Base-by-base conservation (phyloP, 2,113 vertebrate species). In the Drymodes brunneopygia region DNA sequence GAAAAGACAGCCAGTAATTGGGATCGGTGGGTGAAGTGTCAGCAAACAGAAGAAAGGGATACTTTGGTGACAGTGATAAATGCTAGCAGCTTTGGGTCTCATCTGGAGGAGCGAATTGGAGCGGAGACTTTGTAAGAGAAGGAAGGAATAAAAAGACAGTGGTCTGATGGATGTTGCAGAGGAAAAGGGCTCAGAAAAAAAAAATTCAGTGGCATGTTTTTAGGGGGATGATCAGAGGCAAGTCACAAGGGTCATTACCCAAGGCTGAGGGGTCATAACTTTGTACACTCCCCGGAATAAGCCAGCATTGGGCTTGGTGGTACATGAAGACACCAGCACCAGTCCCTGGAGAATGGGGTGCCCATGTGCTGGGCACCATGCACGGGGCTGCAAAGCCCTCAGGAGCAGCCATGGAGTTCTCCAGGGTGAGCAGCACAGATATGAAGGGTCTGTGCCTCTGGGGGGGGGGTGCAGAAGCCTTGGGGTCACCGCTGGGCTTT, bases 31-130 rank as follows among this genome's bases (percentile, higher is more conserved):
- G 90, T 94, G 92, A 97, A 94, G 95, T 95, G 94, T 96, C 93
- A 97, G 93, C 92, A 92, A 95, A 95, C 93, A 95, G 96, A 91
- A 91, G 94, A 94, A 95, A 90, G 82, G 94, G 92, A 96, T 95
- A 96, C 90, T 88, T 92, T 93, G 88, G 86, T 96, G 94, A 95
- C 96, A 95, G 88, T 97, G 96, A 97, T 94, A 96, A 96, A 97
- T 96, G 94, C 53, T 88, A 88, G 60, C 69, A 81, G 88, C 92
- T 96, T 88, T 88, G 86, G 80, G 86, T 74, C 88, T 96, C 93
- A 92, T 95, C 92, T 96, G 94, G 90, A 93, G 67, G 72, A 97
- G 72, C 0, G 25, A 95, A 93, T 86, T 94, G 93, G 75, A 95
- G 82, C 0, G 0, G 85, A 92, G 93, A 66, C 82, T 92, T 71